Base-by-base conservation (phyloP, 2,797 vertebrate genomes). In the Acanthurus leucopareius region DNA sequence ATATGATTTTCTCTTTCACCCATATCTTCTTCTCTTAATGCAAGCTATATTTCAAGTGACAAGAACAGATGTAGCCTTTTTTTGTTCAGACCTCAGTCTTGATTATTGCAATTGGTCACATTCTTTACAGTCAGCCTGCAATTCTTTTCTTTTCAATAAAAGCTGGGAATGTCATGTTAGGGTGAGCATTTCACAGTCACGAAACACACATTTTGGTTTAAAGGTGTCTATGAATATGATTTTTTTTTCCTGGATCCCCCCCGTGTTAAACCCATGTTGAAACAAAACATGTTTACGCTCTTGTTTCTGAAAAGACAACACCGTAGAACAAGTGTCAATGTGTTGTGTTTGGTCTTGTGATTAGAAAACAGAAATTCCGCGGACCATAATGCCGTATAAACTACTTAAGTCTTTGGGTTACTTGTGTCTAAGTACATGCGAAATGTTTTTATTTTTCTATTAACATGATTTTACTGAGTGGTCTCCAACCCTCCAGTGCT, bases 321-420 rank as follows among this genome's bases (percentile, higher is more conserved):
- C 61, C 51, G 32, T 45, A 45, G 47, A 76, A 60, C 28, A 4
- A 17, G n/a, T 65, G 63, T 40, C 20, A 7, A 2, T 44, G 49
- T 59, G n/a, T 69, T 70, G 35, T 57, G 42, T 64, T 80, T 68
- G 44, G 58, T 79, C 53, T 42, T 52, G 20, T 56, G 56, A 75
- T 11, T 35, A 56, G 9, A 71, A 76, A 84, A 81, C 20, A 63
- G 7, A 79, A 63, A 35, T 38, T 19, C 10, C 16, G 14, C 58
- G 52, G 44, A 52, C 51, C 49, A 48, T 52, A 69, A 48, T 76
- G 67, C 40, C 73, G 69, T 77, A 80, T 51, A 77, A 88, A 83
- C 54, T 13, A 57, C 69, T 77, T 60, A 66, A 80, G 58, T 89
- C 86, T 91, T 93, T 90, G 88, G 89, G 89, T 86, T 76, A 84